These are phyloP conservation scores for Rousettus leschenaultii DNA, from an alignment of 2,113 vertebrate genomes.

Conservation along the genomic window DNA sequence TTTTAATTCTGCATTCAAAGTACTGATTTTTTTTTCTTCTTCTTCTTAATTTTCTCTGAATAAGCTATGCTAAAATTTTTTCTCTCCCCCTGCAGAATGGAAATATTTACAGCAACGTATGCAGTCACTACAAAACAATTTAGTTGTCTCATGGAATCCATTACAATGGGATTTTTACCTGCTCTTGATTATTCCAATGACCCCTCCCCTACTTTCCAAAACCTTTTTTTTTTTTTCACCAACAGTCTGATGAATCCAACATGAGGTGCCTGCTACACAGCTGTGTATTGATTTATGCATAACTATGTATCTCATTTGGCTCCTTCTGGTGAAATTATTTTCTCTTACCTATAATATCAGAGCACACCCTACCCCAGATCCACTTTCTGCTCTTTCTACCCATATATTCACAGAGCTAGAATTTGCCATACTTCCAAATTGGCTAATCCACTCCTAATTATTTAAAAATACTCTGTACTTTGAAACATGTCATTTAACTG, in stretches of 20 bases:
- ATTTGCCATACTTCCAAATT: slow-evolving; percentile 61
- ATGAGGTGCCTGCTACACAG: slow-evolving; percentile 41
- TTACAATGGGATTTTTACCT: slow-evolving; percentile 54
- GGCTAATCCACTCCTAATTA: slow-evolving; percentile 73
- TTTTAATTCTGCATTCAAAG: neutral
- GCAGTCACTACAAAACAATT: slow-evolving; percentile 42
- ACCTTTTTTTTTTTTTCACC: neutral
- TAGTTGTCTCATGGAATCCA: slow-evolving; percentile 49
- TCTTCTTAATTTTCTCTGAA: neutral
- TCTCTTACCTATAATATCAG: neutral
- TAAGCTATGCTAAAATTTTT: neutral
- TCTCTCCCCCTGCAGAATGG: slow-evolving; percentile 24
- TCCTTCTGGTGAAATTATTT: neutral
- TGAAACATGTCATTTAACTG: slow-evolving; percentile 78
- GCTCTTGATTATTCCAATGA: slow-evolving; percentile 31
- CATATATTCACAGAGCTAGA: neutral
- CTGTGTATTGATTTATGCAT: slow-evolving; percentile 45
- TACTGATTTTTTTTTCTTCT: neutral
- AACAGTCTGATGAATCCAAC: slow-evolving; percentile 25
- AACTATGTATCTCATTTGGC: neutral
- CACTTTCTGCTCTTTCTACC: neutral
- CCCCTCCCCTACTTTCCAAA: neutral
- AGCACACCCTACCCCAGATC: neutral
- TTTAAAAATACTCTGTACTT: slow-evolving; percentile 78
- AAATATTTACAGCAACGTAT: slow-evolving; percentile 51